Evolutionary conservation across 2,797 vertebrate species (phyloP).

Genomic region (Darevskia nairensis): DNA sequence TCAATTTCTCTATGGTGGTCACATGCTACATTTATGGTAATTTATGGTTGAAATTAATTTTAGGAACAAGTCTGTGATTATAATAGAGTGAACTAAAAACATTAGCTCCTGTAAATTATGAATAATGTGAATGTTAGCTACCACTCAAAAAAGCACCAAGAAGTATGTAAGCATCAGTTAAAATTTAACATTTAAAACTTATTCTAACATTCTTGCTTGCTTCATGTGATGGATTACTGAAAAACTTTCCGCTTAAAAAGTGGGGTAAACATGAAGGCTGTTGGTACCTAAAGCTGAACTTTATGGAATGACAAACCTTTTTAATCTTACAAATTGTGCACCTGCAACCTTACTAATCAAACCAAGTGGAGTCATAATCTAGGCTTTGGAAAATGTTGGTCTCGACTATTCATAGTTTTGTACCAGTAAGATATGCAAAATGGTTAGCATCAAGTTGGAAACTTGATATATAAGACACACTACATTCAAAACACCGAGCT

Average conservation of each 20-base stretch:
- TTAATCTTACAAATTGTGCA: not conserved
- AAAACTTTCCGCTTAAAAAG: conserved; percentile 9
- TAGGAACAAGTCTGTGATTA: not conserved
- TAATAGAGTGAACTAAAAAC: not conserved
- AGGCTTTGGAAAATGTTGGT: not conserved
- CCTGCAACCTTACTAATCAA: not conserved
- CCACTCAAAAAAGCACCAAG: not conserved
- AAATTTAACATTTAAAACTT: not conserved
- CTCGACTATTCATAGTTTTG: fast-evolving
- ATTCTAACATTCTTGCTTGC: not conserved
- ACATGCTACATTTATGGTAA: not conserved
- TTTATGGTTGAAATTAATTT: not conserved
- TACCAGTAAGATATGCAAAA: not conserved
- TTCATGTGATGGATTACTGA: not conserved
- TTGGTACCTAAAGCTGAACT: not conserved
- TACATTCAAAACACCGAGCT: not conserved
- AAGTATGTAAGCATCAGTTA: not conserved
- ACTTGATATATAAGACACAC: too few species aligned
- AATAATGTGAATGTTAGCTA: not conserved
- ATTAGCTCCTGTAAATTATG: too few species aligned
- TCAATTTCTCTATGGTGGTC: not conserved
- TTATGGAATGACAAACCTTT: not conserved
- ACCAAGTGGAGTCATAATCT: not conserved
- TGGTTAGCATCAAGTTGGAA: too few species aligned
- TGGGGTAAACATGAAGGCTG: not conserved